Base-by-base conservation (phyloP, 2,888 invertebrate genomes). In the Lepidochrysops patricia region DNA sequence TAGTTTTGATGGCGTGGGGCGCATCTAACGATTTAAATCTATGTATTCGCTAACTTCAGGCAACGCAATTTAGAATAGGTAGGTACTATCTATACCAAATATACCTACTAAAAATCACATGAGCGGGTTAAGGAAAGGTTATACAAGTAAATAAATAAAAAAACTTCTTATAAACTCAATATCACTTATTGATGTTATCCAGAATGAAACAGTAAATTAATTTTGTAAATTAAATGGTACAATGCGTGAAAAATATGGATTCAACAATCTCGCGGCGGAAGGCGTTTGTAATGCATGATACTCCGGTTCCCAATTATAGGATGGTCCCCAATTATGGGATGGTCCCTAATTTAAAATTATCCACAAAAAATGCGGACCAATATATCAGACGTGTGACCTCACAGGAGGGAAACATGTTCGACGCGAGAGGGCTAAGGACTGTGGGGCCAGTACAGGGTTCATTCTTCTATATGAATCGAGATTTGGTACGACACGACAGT, bases 321-420 rank as follows among this genome's bases (percentile, higher is more conserved):
- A 62, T 59, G 65, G 63, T 67, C 68, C 66, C 66, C 65, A 68
- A 32, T 54, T 54, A 68, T 62, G 60, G 79, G 81, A 84, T 84
- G 81, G 77, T 70, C 72, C 67, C 76, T 78, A 79, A 82, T 82
- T 84, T 76, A 70, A 78, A 81, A 83, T 82, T 80, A 81, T 79
- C 78, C 75, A 79, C 77, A 74, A 72, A 79, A 81, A 80, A 75
- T 32, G 54, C 15, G 54, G 77, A 62, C 62, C 62, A 69, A 82
- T 84, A 84, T 84, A 85, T 84, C 84, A 82, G 76, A 75, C 74
- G 2, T 19, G 19, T 66, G 67, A 66, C 70, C 71, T 64, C 79
- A 78, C 80, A 75, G 73, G 73, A 76, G 65, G 34, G 70, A 57
- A n/a, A 58, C 37, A 9, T 29, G 29, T 34, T 57, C 6, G 25